A percentile compares a stretch with the other conserved stretches of the same genome.
These are phyloP conservation scores for Callyntrura guangdongensis DNA, from an alignment of 2,888 invertebrate genomes.

Conservation along the genomic window DNA sequence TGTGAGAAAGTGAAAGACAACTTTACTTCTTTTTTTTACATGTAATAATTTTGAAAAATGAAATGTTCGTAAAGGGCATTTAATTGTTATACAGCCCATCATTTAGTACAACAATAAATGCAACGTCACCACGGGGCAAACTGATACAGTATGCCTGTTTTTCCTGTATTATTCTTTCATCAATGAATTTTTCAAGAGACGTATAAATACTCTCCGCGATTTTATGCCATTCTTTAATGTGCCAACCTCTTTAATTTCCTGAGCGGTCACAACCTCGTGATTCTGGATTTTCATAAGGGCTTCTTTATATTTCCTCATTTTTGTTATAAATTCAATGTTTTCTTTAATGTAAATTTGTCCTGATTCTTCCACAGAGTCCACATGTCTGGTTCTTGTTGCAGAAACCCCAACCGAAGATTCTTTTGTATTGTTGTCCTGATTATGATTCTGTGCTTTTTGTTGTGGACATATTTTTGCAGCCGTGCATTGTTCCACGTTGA, in stretches of 20 bases:
- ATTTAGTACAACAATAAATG: background rate
- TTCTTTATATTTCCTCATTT: slow-evolving; percentile 71
- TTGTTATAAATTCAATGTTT: slow-evolving; percentile 66
- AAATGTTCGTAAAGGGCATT: too few species aligned
- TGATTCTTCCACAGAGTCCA: slow-evolving; percentile 61
- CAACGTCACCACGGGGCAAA: background rate
- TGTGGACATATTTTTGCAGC: background rate
- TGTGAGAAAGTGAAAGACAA: background rate
- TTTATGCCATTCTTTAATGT: too few species aligned
- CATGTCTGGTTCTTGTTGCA: slow-evolving; percentile 6
- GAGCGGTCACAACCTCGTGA: slow-evolving; percentile 63
- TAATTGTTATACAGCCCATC: background rate
- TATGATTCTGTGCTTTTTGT: background rate
- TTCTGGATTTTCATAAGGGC: slow-evolving; percentile 71
- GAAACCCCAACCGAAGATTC: slow-evolving; percentile 4
- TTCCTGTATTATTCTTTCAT: too few species aligned
- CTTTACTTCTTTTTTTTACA: too few species aligned
- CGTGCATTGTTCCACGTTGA: background rate
- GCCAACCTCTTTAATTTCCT: slow-evolving; percentile 67
- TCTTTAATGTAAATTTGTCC: slow-evolving; percentile 59
- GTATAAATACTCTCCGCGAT: too few species aligned
- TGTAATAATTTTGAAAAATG: too few species aligned
- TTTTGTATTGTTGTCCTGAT: background rate
- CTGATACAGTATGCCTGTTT: background rate
- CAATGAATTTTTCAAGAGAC: too few species aligned